Evolutionary conservation across 2,797 vertebrate species (phyloP).

Genomic region (Syngnathus acus): DNA sequence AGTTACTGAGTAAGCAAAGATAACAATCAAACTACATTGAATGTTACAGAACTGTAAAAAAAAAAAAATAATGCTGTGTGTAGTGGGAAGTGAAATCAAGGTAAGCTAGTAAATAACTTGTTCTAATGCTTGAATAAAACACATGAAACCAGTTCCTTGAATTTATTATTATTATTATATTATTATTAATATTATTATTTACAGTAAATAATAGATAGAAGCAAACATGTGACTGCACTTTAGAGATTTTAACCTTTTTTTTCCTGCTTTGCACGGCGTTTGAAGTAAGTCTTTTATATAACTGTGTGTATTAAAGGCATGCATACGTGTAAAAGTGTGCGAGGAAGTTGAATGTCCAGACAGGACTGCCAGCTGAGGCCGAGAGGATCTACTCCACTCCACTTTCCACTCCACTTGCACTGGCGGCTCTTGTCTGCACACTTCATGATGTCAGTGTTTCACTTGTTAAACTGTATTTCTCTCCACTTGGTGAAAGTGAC

Average conservation of each 20-base stretch:
- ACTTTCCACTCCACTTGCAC: slow-evolving; percentile 28
- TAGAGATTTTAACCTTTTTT: neutral
- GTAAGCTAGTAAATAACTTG: neutral
- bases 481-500: slow-evolving; percentile 10
- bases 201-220: neutral
- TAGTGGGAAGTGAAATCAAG: neutral
- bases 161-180: too few relatives aligned
- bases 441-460: slow-evolving; percentile 34
- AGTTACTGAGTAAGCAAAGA: slow-evolving; percentile 27
- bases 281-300: neutral
- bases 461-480: slow-evolving; percentile 26
- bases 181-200: too few relatives aligned
- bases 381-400: slow-evolving; percentile 16
- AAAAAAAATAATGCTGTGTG: too few relatives aligned
- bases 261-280: neutral
- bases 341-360: slow-evolving; percentile 22
- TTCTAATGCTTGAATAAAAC: neutral
- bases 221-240: neutral
- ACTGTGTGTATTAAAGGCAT: neutral
- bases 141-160: neutral
- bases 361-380: slow-evolving; percentile 13
- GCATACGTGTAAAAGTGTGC: slow-evolving; percentile 5
- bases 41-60: neutral
- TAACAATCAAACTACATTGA: neutral
- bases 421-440: slow-evolving; percentile 26